Percentiles rank a stretch among this genome's conserved stretches.
Conservation (phyloP, 1,140 invertebrate species). For the Dendrolimus punctatus region DNA sequence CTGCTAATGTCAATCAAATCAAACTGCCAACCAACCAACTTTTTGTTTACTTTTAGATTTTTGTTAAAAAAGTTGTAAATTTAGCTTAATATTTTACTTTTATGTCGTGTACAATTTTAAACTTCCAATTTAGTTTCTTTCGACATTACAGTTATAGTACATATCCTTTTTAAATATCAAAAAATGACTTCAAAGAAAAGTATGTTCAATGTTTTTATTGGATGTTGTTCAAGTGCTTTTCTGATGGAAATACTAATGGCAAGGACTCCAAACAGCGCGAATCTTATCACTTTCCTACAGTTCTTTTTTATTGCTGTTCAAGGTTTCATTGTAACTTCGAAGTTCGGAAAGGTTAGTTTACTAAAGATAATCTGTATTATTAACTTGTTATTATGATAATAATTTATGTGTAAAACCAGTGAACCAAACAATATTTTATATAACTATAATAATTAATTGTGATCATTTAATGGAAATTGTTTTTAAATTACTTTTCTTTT, state of each 20-base stretch:
- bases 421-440: too few species aligned
- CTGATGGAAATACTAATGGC: slow-evolving; percentile 63
- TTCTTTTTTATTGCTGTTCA: slow-evolving; percentile 50
- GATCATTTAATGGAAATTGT: too few species aligned
- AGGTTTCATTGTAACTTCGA: slow-evolving; percentile 39
- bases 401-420: background rate
- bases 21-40: too few species aligned
- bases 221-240: slow-evolving; percentile 53
- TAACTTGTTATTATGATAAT: slow-evolving; percentile 2
- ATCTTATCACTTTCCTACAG: slow-evolving; percentile 54
- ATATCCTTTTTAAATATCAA: slow-evolving; percentile 1
- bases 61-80: too few species aligned
- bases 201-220: slow-evolving; percentile 39
- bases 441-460: too few species aligned
- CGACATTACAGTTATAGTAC: background rate
- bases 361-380: background rate
- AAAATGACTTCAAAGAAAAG: slow-evolving; percentile 30
- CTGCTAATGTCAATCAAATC: too few species aligned
- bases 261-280: slow-evolving; percentile 37
- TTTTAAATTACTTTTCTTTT: too few species aligned
- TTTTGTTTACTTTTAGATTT: too few species aligned
- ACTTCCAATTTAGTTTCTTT: background rate
- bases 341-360: slow-evolving; percentile 41
- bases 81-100: too few species aligned
- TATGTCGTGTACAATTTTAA: too few species aligned